Conservation (phyloP, 2,113 vertebrate species). For the Melanerpes aurifrons region DNA sequence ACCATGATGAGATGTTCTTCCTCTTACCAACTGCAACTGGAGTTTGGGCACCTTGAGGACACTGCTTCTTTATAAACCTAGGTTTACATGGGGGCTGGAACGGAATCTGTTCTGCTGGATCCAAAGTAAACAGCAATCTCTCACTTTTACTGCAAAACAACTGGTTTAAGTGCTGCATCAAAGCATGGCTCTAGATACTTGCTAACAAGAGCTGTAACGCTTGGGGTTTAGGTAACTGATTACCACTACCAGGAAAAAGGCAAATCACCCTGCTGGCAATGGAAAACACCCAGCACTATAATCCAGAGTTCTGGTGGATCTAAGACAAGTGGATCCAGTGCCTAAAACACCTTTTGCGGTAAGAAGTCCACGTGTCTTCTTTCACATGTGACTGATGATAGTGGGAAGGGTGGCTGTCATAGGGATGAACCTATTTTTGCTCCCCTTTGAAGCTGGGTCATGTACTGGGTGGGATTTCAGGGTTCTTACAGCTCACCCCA, state of each 20-base stretch:
- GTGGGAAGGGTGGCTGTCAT: background rate
- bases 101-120: background rate
- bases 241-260: background rate
- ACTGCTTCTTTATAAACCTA: background rate
- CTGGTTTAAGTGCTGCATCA: background rate
- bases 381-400: background rate
- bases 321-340: background rate
- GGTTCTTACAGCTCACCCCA: background rate
- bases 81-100: background rate
- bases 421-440: background rate
- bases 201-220: background rate
- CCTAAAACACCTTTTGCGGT: background rate
- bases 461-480: background rate
- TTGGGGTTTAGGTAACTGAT: background rate
- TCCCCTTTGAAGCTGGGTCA: background rate
- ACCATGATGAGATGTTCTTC: background rate
- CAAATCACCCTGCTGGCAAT: background rate
- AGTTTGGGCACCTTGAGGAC: background rate
- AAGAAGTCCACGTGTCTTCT: background rate
- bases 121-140: background rate
- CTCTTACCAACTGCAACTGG: background rate
- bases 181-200: background rate
- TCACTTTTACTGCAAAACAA: background rate
- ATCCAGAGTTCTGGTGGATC: background rate
- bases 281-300: background rate